Evolutionary conservation across 2,113 vertebrate species (phyloP), one percentile per base, ranked within the genome.

Genomic region (Oryzias celebensis): DNA sequence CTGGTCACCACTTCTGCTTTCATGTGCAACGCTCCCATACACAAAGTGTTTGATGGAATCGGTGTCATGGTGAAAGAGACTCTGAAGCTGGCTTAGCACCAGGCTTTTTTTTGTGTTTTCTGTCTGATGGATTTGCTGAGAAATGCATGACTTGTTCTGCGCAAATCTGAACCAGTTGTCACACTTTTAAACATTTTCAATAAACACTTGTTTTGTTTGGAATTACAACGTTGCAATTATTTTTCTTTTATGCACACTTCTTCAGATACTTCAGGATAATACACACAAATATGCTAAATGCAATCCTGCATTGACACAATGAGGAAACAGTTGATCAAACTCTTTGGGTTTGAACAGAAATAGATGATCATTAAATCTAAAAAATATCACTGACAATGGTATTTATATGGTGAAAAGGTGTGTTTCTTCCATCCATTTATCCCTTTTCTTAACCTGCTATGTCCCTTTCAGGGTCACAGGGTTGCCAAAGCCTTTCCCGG

Each of bases 1-100:
- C 83, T 95, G 69, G 92, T 95, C 68, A 94, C 93, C 23, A 93
- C 91, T 31, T 88, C 87, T 1, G 94, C 94, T 20, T 95, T 94
- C 70, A 95, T 95, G 94, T 94, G 94, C 87, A 94, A 93, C 0
- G 92, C 92, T 54, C 89, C 92, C 0, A 5, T 94, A 20, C 94
- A 95, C 7, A 76, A 94, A 49, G 70, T 95, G 5, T 93, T 82
- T 28, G 94, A 95, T 24, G 94, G 94, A 53, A 55, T 95, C 0
- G 93, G 93, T 1, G 88, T 88, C 41, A 92, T 95, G 88, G 89
- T 95, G 14, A 71, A 57, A 51, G 93, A 93, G 52, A 92, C 93
- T 5, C 87, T 95, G 16, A 93, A 91, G 51, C 80, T 95, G 24
- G 90, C 89, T 56, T 92, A 44, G 48, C 8, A 47, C 24, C 18